A percentile compares a stretch with the other conserved stretches of the same genome.
Evolutionary conservation across 1,140 invertebrate species (phyloP).

Genomic region (Euura lappo): DNA sequence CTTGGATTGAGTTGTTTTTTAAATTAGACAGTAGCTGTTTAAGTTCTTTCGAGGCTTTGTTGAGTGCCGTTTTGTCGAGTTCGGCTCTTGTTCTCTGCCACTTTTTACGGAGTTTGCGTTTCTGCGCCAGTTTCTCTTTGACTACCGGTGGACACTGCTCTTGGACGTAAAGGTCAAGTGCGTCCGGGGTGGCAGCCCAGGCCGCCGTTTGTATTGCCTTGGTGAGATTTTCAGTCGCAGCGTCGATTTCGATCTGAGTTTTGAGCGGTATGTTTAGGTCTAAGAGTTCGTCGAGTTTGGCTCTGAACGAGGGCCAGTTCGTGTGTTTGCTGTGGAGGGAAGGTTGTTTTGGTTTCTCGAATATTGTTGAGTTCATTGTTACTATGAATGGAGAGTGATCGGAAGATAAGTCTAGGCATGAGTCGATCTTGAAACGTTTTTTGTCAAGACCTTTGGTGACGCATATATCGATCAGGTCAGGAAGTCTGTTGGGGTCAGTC

Average conservation of each 20-base stretch:
- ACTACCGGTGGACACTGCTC: neutral
- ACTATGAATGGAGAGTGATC: slow-evolving; percentile 35
- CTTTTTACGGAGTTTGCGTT: slow-evolving; percentile 13
- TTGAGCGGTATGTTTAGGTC: slow-evolving; percentile 12
- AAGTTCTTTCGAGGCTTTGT: slow-evolving; percentile 11
- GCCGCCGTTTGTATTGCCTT: slow-evolving; percentile 31
- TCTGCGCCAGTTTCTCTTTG: slow-evolving; percentile 7
- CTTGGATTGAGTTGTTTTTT: slow-evolving; percentile 16
- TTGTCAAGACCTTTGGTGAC: slow-evolving; percentile 32
- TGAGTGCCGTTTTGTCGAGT: slow-evolving; percentile 14
- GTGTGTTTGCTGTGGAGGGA: slow-evolving; percentile 23
- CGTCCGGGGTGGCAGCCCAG: slow-evolving; percentile 18
- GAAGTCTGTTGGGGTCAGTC: slow-evolving; percentile 42
- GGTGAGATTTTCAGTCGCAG: slow-evolving; percentile 20
- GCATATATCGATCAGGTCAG: slow-evolving; percentile 48
- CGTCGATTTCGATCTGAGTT: slow-evolving; percentile 9
- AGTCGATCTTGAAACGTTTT: slow-evolving; percentile 21
- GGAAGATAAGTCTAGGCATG: slow-evolving; percentile 26
- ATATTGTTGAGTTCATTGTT: slow-evolving; percentile 21
- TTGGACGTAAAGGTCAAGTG: neutral
- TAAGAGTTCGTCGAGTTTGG: slow-evolving; percentile 12
- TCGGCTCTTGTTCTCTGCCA: slow-evolving; percentile 22
- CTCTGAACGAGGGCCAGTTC: slow-evolving; percentile 23
- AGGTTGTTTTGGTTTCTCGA: slow-evolving; percentile 12
- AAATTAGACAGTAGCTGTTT: neutral